These are phyloP conservation scores for Bacillus rossius DNA, from an alignment of 1,140 invertebrate genomes.

Conservation along the genomic window DNA sequence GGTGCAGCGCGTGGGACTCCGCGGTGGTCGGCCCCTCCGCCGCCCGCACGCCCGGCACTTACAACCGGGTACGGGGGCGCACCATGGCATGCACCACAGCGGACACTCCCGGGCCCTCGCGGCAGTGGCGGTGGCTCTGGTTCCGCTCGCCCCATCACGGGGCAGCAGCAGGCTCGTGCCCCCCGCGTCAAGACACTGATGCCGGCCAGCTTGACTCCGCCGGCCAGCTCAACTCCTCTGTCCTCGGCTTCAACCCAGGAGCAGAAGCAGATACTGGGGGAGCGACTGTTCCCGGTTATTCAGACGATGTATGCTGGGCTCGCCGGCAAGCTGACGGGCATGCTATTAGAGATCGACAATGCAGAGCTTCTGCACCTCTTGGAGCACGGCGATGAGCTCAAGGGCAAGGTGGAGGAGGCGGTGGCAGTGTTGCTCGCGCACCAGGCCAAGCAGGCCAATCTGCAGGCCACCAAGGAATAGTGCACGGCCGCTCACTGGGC, in stretches of 20 bases:
- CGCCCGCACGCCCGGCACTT: too few relatives aligned
- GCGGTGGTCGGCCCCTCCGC: too few relatives aligned
- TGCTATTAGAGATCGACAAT: conserved; percentile 99
- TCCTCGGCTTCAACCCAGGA: conserved; percentile 90
- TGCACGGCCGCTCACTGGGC: too few relatives aligned
- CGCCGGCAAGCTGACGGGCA: conserved; percentile 98
- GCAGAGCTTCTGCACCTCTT: conserved; percentile 97
- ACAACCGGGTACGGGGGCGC: too few relatives aligned
- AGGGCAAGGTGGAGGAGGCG: conserved; percentile 93
- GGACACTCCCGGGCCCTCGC: conserved; percentile 45
- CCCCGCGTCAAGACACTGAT: conserved; percentile 34
- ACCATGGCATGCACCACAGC: conserved; percentile 34
- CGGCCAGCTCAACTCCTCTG: conserved; percentile 90
- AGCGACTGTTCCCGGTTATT: conserved; percentile 97
- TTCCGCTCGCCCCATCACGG: too few relatives aligned
- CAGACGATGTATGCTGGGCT: conserved; percentile 83
- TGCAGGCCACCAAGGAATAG: conserved; percentile 60
- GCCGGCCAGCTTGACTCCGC: conserved; percentile 77
- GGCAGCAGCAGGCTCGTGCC: too few relatives aligned
- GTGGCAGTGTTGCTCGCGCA: conserved; percentile 96
- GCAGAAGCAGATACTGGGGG: conserved; percentile 98
- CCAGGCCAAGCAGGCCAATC: conserved; percentile 83
- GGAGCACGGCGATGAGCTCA: conserved; percentile 92
- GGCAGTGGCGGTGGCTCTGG: conserved; percentile 45
- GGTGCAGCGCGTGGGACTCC: too few relatives aligned